Conservation (phyloP, 2,113 vertebrate species). For the Calyptommatus sinebrachiatus region DNA sequence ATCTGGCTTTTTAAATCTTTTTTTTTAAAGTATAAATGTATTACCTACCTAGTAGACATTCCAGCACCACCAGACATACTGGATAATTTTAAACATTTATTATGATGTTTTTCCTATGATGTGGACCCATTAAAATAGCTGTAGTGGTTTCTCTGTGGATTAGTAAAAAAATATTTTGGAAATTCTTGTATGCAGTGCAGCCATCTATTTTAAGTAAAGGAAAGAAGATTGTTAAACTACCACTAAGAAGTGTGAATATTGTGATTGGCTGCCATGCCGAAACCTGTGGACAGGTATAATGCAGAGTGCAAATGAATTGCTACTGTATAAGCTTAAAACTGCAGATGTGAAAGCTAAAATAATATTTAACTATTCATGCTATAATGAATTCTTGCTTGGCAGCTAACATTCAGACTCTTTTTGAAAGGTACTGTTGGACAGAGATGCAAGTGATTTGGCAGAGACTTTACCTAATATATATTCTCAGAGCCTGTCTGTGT, state of each 20-base stretch:
- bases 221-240: constrained; percentile 51
- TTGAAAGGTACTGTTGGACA: constrained; percentile 70
- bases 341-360: constrained; percentile 66
- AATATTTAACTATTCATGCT: constrained; percentile 66
- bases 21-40: constrained; percentile 21
- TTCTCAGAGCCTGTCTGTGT: constrained; percentile 75
- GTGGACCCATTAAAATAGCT: constrained; percentile 43
- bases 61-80: not conserved
- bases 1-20: not conserved
- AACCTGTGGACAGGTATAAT: constrained; percentile 57
- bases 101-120: constrained; percentile 45
- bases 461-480: constrained; percentile 67
- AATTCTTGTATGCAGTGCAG: constrained; percentile 44
- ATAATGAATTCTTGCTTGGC: constrained; percentile 72
- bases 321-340: constrained; percentile 67
- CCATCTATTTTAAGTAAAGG: constrained; percentile 63
- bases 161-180: constrained; percentile 46
- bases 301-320: constrained; percentile 58
- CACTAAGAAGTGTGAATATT: constrained; percentile 65
- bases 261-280: constrained; percentile 55
- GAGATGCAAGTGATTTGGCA: constrained; percentile 76
- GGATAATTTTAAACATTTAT: constrained; percentile 34
- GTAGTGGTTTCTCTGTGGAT: constrained; percentile 38
- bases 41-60: constrained; percentile 28
- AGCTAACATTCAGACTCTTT: constrained; percentile 66